phyloP scores from a whole-genome alignment of 1,140 invertebrate species.

The Trichonephila clavata region DNA sequence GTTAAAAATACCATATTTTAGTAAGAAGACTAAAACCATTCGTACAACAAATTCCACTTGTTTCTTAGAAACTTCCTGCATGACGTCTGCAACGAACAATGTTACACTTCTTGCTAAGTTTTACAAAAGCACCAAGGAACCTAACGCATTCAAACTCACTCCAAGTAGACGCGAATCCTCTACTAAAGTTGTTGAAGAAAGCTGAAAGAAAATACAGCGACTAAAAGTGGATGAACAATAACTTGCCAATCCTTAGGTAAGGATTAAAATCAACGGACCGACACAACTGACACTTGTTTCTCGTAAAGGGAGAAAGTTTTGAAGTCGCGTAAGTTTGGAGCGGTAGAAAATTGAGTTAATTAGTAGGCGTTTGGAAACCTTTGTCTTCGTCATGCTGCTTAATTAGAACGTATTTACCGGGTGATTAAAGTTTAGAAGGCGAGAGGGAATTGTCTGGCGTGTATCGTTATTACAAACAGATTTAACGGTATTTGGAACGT shows the following conservation, averaged over 20 bases:
- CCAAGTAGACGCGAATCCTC: neutral
- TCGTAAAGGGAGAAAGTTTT: slow-evolving; percentile 20
- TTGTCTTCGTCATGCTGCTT: slow-evolving; percentile 30
- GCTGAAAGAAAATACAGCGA: neutral
- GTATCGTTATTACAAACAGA: slow-evolving; percentile 35
- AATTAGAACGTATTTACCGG: neutral
- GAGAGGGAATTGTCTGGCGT: neutral
- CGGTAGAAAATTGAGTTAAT: slow-evolving; percentile 31
- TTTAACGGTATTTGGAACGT: neutral
- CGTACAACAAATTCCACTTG: too few relatives aligned
- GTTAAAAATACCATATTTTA: too few relatives aligned
- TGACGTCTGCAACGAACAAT: too few relatives aligned
- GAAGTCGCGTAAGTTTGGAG: slow-evolving; percentile 19
- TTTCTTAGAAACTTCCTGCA: too few relatives aligned
- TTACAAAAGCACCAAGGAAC: too few relatives aligned
- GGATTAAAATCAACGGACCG: slow-evolving; percentile 25
- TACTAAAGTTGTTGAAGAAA: neutral
- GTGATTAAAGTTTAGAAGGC: slow-evolving; percentile 34
- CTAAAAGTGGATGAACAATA: slow-evolving; percentile 10
- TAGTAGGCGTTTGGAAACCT: slow-evolving; percentile 22
- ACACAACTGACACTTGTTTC: slow-evolving; percentile 27
- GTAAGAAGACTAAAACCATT: too few relatives aligned
- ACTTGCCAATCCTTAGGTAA: neutral
- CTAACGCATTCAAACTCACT: neutral
- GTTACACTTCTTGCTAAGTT: too few relatives aligned